Evolutionary conservation across 2,797 vertebrate species (phyloP).

Genomic region (Furcifer pardalis): DNA sequence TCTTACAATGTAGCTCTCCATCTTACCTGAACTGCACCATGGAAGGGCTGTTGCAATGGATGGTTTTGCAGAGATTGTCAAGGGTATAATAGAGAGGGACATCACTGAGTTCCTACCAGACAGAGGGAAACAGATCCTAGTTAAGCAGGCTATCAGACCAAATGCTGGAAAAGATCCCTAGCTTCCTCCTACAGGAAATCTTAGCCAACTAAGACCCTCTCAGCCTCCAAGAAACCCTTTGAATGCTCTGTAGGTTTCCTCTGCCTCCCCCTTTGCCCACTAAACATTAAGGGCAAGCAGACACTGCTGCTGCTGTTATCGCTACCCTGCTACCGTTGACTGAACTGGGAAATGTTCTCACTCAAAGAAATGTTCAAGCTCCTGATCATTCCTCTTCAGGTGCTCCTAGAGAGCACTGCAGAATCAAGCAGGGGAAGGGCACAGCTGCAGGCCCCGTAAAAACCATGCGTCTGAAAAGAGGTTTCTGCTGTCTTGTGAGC

Average conservation of each 20-base stretch:
- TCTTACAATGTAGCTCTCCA: neutral
- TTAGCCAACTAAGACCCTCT: neutral
- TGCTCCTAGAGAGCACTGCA: no score
- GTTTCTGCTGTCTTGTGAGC: no score
- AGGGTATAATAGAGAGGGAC: slow-evolving; percentile 90
- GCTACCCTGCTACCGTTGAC: no score
- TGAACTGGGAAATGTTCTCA: neutral
- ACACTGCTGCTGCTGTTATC: no score
- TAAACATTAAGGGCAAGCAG: neutral
- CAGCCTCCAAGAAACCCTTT: neutral
- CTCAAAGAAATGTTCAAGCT: no score
- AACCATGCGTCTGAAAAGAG: no score
- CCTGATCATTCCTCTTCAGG: no score
- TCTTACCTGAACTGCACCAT: slow-evolving; percentile 80
- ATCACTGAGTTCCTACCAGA: slow-evolving; percentile 84
- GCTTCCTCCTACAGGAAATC: neutral
- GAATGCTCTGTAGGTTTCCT: neutral
- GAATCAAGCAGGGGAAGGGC: no score
- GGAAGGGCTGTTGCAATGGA: slow-evolving; percentile 86
- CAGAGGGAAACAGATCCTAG: neutral
- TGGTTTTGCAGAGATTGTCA: slow-evolving; percentile 87
- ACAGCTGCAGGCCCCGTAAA: no score
- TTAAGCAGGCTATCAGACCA: neutral
- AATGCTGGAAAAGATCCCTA: neutral
- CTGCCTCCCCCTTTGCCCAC: no score